Evolutionary conservation across 2,888 invertebrate species (phyloP).

Genomic region (Andrena hattorfiana): DNA sequence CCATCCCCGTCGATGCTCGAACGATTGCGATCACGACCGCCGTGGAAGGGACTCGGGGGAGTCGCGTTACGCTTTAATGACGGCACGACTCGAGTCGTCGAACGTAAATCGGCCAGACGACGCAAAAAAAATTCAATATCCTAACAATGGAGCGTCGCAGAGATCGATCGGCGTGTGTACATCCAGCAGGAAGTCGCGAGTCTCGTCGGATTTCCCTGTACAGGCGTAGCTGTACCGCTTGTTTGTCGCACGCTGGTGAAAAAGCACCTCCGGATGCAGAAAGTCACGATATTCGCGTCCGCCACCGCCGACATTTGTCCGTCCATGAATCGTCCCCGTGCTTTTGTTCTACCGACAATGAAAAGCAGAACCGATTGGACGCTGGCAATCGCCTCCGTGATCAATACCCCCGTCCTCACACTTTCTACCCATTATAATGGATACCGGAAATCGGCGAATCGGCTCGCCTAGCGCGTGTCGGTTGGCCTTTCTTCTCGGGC

Average conservation of each 20-base stretch:
- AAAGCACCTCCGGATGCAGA: slow-evolving; percentile 68
- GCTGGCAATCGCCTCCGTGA: slow-evolving; percentile 63
- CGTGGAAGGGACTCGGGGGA: not conserved
- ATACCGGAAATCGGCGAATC: slow-evolving; percentile 47
- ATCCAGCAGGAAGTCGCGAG: slow-evolving; percentile 61
- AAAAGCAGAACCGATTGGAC: slow-evolving; percentile 69
- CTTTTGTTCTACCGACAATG: slow-evolving; percentile 71
- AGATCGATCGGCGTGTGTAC: slow-evolving; percentile 61
- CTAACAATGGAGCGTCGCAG: slow-evolving; percentile 49
- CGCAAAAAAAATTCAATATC: slow-evolving; percentile 68
- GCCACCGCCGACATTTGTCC: slow-evolving; percentile 68
- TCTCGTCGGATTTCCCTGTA: slow-evolving; percentile 67
- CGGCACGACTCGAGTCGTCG: slow-evolving; percentile 5
- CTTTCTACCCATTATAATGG: slow-evolving; percentile 55
- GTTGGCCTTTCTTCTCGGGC: not conserved
- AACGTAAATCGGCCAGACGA: slow-evolving; percentile 34
- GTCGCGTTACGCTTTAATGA: slow-evolving; percentile 29
- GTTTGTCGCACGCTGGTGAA: slow-evolving; percentile 67
- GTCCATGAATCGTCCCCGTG: slow-evolving; percentile 54
- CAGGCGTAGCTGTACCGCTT: slow-evolving; percentile 53
- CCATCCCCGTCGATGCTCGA: not conserved
- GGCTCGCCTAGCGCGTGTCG: not conserved
- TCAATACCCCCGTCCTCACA: slow-evolving; percentile 66
- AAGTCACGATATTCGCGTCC: slow-evolving; percentile 71
- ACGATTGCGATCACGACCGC: slow-evolving; percentile 2